A percentile compares a stretch with the other conserved stretches of the same genome.
Evolutionary conservation across 2,113 vertebrate species (phyloP).

Genomic region (Myotis lucifugus): DNA sequence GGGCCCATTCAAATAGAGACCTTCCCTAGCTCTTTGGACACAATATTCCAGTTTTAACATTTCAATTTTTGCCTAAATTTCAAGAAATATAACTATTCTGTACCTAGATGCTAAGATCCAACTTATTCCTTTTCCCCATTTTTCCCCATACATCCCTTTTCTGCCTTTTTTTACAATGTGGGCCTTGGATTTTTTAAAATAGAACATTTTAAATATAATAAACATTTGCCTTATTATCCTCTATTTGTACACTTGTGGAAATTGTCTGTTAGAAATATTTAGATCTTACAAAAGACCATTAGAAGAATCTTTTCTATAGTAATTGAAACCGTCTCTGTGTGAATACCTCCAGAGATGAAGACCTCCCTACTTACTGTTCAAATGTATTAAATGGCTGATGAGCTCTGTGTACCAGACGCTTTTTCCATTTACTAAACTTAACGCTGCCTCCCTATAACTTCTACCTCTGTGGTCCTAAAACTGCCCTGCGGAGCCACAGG

Average conservation of each 20-base stretch:
- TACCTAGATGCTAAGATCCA: background rate
- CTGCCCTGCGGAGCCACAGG: background rate
- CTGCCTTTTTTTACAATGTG: background rate
- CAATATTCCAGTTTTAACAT: background rate
- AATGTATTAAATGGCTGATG: background rate
- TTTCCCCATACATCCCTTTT: background rate
- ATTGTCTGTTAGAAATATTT: background rate
- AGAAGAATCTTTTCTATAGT: constrained; percentile 19
- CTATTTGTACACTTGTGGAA: background rate
- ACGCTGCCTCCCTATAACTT: background rate
- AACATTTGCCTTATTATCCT: background rate
- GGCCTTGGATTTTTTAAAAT: background rate
- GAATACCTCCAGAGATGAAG: background rate
- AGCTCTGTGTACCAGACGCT: background rate
- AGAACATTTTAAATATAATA: constrained; percentile 10
- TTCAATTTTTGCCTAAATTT: background rate
- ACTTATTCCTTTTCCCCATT: background rate
- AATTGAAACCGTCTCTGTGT: background rate
- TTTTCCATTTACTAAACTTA: background rate
- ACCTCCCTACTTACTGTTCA: background rate
- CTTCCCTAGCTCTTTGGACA: background rate
- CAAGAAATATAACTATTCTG: background rate
- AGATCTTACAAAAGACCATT: background rate
- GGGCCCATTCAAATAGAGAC: background rate
- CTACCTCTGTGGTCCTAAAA: background rate